Evolutionary conservation across 2,797 vertebrate species (phyloP).

Genomic region (Antrozous pallidus): DNA sequence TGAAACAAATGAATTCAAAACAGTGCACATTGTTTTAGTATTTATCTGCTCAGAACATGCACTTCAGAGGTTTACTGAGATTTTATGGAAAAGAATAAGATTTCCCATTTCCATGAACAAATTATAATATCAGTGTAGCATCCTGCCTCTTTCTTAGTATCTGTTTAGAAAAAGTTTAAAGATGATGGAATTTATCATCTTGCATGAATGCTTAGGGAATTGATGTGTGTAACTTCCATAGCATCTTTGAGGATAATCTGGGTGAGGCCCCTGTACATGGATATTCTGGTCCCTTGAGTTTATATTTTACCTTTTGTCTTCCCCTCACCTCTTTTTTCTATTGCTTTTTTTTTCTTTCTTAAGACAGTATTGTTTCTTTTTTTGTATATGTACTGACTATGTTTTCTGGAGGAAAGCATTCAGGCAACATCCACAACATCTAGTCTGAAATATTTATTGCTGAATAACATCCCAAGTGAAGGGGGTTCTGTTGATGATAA

Average conservation of each 20-base stretch:
- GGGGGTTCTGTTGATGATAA: conserved; percentile 14
- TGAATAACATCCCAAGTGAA: conserved; percentile 12
- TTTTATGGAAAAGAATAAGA: conserved; percentile 45
- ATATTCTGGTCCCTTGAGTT: conserved; percentile 16
- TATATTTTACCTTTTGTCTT: conserved; percentile 30
- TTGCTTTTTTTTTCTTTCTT: not conserved
- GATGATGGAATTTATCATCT: conserved; percentile 50
- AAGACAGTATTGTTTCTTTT: not conserved
- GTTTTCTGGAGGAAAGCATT: conserved; percentile 42
- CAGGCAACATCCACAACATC: not conserved
- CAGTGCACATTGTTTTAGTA: conserved; percentile 15
- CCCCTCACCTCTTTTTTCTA: not conserved
- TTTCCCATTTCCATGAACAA: conserved; percentile 27
- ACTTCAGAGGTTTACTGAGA: conserved; percentile 50
- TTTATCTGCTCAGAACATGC: conserved; percentile 59
- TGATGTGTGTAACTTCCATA: conserved; percentile 33
- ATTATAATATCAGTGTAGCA: conserved; percentile 15
- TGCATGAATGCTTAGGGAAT: conserved; percentile 4
- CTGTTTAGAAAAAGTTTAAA: conserved; percentile 65
- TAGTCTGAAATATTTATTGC: conserved; percentile 40
- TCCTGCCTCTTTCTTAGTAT: conserved; percentile 32
- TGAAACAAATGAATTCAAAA: conserved; percentile 58
- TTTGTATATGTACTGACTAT: not conserved
- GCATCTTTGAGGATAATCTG: conserved; percentile 34
- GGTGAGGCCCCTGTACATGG: not conserved